Evolutionary conservation across 1,140 invertebrate genomes (phyloP).

Genomic region (Cydia fagiglandana): DNA sequence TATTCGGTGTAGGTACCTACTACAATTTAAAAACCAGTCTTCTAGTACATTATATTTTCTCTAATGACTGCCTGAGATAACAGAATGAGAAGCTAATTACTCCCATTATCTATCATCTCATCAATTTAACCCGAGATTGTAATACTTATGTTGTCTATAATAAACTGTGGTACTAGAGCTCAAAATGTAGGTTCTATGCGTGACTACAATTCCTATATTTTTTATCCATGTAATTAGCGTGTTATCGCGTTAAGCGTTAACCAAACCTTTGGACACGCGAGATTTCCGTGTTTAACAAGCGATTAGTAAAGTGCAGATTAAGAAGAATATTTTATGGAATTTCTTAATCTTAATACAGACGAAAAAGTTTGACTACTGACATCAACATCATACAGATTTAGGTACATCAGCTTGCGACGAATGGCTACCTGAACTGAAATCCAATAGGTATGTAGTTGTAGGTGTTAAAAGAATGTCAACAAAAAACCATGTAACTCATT

Average conservation of each 20-base stretch:
- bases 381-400: too few relatives aligned
- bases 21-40: constrained; percentile 7
- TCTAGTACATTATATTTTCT: neutral
- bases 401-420: too few relatives aligned
- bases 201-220: neutral
- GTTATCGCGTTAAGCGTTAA: neutral
- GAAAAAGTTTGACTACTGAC: too few relatives aligned
- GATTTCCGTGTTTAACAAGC: too few relatives aligned
- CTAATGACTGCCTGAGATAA: constrained; percentile 25
- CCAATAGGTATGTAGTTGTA: too few relatives aligned
- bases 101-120: constrained; percentile 9
- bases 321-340: too few relatives aligned
- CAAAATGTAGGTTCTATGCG: constrained; percentile 1
- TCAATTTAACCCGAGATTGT: constrained; percentile 27
- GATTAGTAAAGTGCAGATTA: too few relatives aligned
- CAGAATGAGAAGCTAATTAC: constrained; percentile 9
- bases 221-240: neutral
- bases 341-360: too few relatives aligned
- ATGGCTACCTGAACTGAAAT: too few relatives aligned
- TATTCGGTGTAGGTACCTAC: neutral
- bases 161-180: constrained; percentile 21
- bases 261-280: neutral
- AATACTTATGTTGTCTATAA: constrained; percentile 19
- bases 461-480: too few relatives aligned
- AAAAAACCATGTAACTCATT: too few relatives aligned